These are phyloP conservation scores for Chamaetylas fuelleborni DNA, from an alignment of 2,113 vertebrate genomes.

Conservation along the genomic window DNA sequence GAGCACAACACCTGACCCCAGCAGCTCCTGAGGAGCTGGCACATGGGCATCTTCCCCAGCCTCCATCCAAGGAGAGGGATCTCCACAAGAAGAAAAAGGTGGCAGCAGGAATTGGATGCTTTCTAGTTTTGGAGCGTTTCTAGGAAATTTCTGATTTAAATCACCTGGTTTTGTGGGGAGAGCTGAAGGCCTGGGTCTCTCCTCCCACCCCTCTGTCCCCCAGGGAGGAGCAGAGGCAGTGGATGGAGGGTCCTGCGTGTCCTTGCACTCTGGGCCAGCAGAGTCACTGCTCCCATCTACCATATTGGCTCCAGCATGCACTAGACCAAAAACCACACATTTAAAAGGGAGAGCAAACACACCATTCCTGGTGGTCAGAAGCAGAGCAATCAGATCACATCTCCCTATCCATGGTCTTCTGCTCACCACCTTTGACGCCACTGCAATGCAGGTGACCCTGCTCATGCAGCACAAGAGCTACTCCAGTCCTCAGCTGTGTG, in stretches of 20 bases:
- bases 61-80: not conserved
- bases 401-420: not conserved
- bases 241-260: not conserved
- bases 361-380: not conserved
- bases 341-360: not conserved
- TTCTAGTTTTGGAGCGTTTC: not conserved
- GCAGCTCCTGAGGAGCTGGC: not conserved
- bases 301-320: fast-evolving
- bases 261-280: not conserved
- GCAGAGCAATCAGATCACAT: not conserved
- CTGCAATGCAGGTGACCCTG: not conserved
- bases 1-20: fast-evolving
- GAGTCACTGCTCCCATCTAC: not conserved
- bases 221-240: not conserved
- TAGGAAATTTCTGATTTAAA: not conserved
- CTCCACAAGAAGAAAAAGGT: not conserved
- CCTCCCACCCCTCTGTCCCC: not conserved
- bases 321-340: not conserved
- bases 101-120: not conserved
- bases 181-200: not conserved
- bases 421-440: not conserved
- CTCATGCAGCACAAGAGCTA: not conserved
- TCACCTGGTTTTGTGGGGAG: not conserved
- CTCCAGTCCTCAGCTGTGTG: not conserved
- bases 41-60: not conserved